phyloP scores from a whole-genome alignment of 2,888 invertebrate genomes.

The Lacanobia wlatinum region DNA sequence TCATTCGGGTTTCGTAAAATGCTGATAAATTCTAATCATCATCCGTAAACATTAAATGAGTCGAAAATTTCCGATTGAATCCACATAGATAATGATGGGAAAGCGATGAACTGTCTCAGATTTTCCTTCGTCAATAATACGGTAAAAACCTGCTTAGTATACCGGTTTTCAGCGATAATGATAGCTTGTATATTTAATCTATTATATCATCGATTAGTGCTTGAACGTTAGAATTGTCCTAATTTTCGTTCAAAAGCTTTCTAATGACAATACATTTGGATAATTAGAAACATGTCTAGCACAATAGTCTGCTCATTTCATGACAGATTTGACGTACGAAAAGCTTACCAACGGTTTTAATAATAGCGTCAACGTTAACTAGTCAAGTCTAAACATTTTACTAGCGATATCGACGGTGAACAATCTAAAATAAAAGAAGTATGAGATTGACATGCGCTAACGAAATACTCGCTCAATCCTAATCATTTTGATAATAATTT shows the following conservation, averaged over 20 bases:
- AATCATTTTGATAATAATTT: neutral
- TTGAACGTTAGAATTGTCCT: constrained; percentile 23
- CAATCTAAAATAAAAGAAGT: neutral
- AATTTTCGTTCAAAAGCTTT: constrained; percentile 22
- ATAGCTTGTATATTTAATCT: constrained; percentile 6
- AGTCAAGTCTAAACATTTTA: neutral
- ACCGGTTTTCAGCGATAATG: constrained; percentile 23
- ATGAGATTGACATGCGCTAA: neutral
- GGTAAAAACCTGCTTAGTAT: constrained; percentile 26
- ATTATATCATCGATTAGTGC: constrained; percentile 18
- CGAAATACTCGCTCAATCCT: neutral
- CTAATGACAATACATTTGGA: constrained; percentile 21
- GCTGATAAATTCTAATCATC: constrained; percentile 5
- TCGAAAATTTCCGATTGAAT: constrained; percentile 37
- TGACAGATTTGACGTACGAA: neutral
- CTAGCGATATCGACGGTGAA: neutral
- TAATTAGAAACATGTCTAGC: constrained; percentile 10
- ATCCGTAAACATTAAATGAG: constrained; percentile 33
- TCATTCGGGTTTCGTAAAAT: too few species aligned
- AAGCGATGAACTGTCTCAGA: constrained; percentile 23
- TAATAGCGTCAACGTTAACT: neutral
- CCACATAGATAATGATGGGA: constrained; percentile 34
- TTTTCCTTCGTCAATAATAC: constrained; percentile 23
- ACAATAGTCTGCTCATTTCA: constrained; percentile 1
- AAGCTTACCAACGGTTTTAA: neutral